Base-by-base conservation (phyloP, 1,140 invertebrate genomes). In the Parapsyche elsis region DNA sequence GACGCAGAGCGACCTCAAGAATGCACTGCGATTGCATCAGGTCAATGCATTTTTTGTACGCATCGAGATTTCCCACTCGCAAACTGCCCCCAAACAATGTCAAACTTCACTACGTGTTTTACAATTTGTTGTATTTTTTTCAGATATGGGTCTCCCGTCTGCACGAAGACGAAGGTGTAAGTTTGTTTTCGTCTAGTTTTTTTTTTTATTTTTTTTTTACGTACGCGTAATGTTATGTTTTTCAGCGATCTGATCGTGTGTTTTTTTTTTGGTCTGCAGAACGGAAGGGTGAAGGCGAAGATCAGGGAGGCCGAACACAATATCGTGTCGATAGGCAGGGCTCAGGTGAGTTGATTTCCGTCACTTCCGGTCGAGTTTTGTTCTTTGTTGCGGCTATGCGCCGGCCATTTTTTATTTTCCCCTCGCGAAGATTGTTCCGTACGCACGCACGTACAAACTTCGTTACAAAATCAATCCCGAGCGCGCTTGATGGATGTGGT, bases 21-120 rank as follows among this genome's bases (percentile, higher is more conserved):
- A 90, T 86, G 92, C 92, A 80, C 92, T 93, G 85, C 87, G 89
- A 84, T 88, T 91, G 88, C 92, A 93, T 89, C 92, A 93, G 91
- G 92, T 92, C n/a, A n/a, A n/a, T n/a, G n/a, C n/a, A n/a, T n/a
- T 88, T 80, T 80, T 82, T 76, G 78, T 80, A 64, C 70, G 76
- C 76, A 16, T 45, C 12, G 19, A 53, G 24, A 59, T 81, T 61
- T 71, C 61, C 76, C 70, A 7, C 70, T 71, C 70, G 1, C 30
- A 1, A 38, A 44, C 67, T 71, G 24, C 4, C 12, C 30, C 5
- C 5, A 44, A 38, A 19, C 24, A 44, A 44, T 19, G 71, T 74
- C 30, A 78, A 76, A 79, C 76, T 73, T 71, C 30, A 24, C 12
- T 26, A 73, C 16, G n/a, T 57, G 78, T 64, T 26, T n/a, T n/a